Base-by-base conservation (phyloP, 1,140 invertebrate genomes). In the Hyles euphorbiae region DNA sequence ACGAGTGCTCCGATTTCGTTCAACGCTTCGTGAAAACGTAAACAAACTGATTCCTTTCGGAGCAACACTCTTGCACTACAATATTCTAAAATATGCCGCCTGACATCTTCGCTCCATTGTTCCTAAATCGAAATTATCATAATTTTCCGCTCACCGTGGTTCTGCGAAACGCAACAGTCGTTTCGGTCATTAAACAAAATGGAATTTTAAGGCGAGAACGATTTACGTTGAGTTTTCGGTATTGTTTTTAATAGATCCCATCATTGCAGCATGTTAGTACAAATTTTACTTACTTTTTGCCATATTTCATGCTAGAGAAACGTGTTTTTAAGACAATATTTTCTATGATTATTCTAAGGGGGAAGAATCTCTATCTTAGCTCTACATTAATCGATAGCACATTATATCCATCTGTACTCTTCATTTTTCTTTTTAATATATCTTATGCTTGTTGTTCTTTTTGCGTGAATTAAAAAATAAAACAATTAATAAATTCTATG, bases 131-230 rank as follows among this genome's bases (percentile, higher is more conserved):
- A 61, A 65, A 70, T 78, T 79, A 72, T 66, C 70, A 82, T 79
- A 82, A 78, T 78, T 76, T 80, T 74, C 67, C 70, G 69, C 72
- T 79, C 61, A 60, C 51, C 54, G 70, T 67, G 45, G 56, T 60
- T 66, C 60, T 60, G 65, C 66, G 63, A 78, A 73, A 68, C 59
- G 46, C 53, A 5, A 44, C 57, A 60, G 50, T 61, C 52, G 60
- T 65, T 65, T 65, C 59, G 60, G 62, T 65, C 59, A 58, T 73
- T 68, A 67, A 63, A 65, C 53, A 61, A 65, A 68, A 67, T 58
- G 51, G 53, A 54, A 34, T 68, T 66, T 63, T 58, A 59, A 61
- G 50, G 12, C 22, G 43, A 52, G 44, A 62, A 58, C 56, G 43
- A 44, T 56, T 61, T 60, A 12, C 45, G 33, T 57, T 61, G 54